Evolutionary conservation across 2,888 invertebrate species (phyloP), one percentile per base, ranked within the genome.

Genomic region (Peribatodes rhomboidaria): DNA sequence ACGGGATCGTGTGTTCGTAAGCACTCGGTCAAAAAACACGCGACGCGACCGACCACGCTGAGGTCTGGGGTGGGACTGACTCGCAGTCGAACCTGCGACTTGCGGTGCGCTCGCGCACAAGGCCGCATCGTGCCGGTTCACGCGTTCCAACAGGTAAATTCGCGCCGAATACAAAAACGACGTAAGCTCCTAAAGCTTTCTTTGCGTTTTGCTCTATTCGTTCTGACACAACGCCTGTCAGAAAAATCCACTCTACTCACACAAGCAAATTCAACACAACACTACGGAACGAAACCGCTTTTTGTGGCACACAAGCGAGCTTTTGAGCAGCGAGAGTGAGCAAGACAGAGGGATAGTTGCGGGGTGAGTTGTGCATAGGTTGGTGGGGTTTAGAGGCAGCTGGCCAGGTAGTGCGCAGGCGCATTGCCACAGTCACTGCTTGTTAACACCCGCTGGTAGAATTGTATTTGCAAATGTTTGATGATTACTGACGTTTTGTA

Each of bases 101-200:
- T 90, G 89, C 85, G 87, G 82, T 90, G 93, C 93, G 93, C 93
- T 93, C 94, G 94, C 94, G 93, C 94, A 93, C 94, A 94, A 94
- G 94, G 93, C 94, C 93, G 90, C 92, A 71, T 71, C 91, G 94
- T 92, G 89, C 86, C 87, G 90, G 92, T 93, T 93, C 92, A 92
- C 91, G 92, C 92, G 94, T 94, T 94, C 94, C 94, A 94, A 92
- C 94, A 93, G 94, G 93, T 94, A 93, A 93, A 87, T 86, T 87
- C 82, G 81, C 77, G 83, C 81, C 73, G 70, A 74, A 70, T 76
- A 71, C 71, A 71, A 81, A 82, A 93, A 92, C 75, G 90, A 76
- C 76, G 67, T 86, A 92, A 86, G 80, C 79, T 85, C 88, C 89
- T 69, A 79, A 72, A 74, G 78, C 77, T 77, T 73, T 77, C 80